Evolutionary conservation across 2,888 invertebrate species (phyloP).

Genomic region (Argynnis bischoffii): DNA sequence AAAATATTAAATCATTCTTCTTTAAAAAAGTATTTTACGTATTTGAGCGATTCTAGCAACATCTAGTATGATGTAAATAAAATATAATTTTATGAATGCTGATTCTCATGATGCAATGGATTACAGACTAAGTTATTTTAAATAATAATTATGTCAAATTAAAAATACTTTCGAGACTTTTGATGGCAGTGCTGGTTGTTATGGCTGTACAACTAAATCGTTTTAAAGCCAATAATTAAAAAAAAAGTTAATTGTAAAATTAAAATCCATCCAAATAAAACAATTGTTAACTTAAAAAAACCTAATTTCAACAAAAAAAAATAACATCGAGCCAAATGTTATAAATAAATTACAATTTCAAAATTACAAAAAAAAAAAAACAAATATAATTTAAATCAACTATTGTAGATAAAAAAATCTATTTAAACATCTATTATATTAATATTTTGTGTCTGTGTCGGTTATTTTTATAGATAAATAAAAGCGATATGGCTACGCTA

Average conservation of each 20-base stretch:
- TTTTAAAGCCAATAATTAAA: constrained; percentile 13
- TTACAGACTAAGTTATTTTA: constrained; percentile 22
- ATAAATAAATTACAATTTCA: constrained; percentile 22
- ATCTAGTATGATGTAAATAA: constrained; percentile 40
- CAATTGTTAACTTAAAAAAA: constrained; percentile 4
- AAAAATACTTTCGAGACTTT: constrained; percentile 36
- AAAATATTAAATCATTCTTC: not conserved
- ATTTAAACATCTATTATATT: constrained; percentile 11
- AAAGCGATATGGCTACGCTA: constrained; percentile 49
- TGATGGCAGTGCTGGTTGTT: constrained; percentile 39
- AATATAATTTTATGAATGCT: constrained; percentile 15
- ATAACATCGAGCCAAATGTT: constrained; percentile 2
- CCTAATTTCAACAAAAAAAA: constrained; percentile 13
- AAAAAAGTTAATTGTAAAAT: constrained; percentile 1
- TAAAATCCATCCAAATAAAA: constrained; percentile 10
- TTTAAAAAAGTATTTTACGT: constrained; percentile 22
- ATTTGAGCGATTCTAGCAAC: constrained; percentile 48
- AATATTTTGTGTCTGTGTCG: constrained; percentile 11
- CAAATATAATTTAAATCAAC: constrained; percentile 11
- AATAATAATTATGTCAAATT: constrained; percentile 16
- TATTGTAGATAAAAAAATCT: constrained; percentile 10
- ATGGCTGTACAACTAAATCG: constrained; percentile 20
- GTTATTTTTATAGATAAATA: constrained; percentile 23
- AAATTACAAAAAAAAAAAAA: constrained; percentile 9
- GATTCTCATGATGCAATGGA: constrained; percentile 3